Percentiles rank a stretch among this genome's conserved stretches.
Conservation (phyloP, 2,888 invertebrate genomes). For the Drosophila borealis region DNA sequence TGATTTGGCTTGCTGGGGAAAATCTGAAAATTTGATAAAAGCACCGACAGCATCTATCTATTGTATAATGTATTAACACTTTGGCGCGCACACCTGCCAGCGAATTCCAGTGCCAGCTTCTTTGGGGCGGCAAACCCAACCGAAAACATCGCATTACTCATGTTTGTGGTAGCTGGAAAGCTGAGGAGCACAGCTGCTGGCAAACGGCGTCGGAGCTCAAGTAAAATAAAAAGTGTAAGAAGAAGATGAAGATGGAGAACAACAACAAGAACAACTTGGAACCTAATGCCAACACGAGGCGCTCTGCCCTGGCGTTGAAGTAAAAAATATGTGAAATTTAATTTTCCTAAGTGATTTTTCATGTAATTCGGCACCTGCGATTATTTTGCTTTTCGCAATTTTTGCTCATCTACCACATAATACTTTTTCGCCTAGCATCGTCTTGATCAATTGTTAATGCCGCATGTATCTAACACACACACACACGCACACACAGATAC, state of each 20-base stretch:
- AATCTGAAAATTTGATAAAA: constrained; percentile 27
- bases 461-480: constrained; percentile 39
- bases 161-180: constrained; percentile 66
- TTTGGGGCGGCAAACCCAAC: constrained; percentile 23
- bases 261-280: constrained; percentile 42
- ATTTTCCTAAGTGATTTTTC: constrained; percentile 80
- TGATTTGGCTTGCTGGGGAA: constrained; percentile 50
- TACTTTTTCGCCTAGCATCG: constrained; percentile 63
- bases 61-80: constrained; percentile 58
- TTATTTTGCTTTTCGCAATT: constrained; percentile 57
- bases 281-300: constrained; percentile 56
- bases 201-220: constrained; percentile 10
- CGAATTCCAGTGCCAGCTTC: constrained; percentile 26
- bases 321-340: constrained; percentile 81
- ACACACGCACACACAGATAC: not conserved
- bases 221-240: constrained; percentile 11
- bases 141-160: constrained; percentile 71
- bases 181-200: constrained; percentile 53
- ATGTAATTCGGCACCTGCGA: constrained; percentile 81
- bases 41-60: constrained; percentile 29
- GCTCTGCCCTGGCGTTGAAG: constrained; percentile 62
- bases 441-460: constrained; percentile 78
- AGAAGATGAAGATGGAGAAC: constrained; percentile 12
- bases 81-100: constrained; percentile 56
- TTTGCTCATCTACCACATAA: constrained; percentile 60